phyloP scores from a whole-genome alignment of 2,888 invertebrate species.

The Alentia gelatinosa region DNA sequence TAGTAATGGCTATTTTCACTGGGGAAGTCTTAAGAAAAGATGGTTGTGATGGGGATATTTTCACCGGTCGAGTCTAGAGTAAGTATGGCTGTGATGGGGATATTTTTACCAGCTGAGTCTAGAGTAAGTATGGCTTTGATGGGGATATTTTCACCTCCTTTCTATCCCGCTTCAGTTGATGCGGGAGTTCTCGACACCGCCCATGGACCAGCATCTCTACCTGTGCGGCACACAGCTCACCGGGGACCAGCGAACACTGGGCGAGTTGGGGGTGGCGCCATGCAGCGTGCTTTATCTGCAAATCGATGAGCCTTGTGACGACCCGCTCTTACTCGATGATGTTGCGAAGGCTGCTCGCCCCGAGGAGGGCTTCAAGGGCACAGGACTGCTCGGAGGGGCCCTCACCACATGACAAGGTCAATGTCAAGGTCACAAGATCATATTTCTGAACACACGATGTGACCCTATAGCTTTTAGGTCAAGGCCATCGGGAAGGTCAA shows the following conservation, averaged over 20 bases:
- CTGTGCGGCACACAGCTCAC: slow-evolving; percentile 73
- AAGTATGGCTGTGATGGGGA: too few species aligned
- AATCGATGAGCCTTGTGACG: slow-evolving; percentile 78
- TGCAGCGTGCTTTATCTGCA: slow-evolving; percentile 74
- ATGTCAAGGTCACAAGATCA: neutral
- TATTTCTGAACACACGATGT: too few species aligned
- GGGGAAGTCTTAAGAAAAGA: too few species aligned
- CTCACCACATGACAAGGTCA: neutral
- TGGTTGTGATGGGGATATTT: too few species aligned
- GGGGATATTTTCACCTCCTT: too few species aligned
- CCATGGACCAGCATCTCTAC: slow-evolving; percentile 80
- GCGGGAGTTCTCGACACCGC: slow-evolving; percentile 80
- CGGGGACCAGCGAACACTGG: slow-evolving; percentile 75
- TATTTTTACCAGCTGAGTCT: too few species aligned
- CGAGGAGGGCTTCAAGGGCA: slow-evolving; percentile 80
- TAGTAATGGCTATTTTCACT: too few species aligned
- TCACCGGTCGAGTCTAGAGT: too few species aligned
- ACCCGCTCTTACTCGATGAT: slow-evolving; percentile 76
- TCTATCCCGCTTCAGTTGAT: slow-evolving; percentile 76
- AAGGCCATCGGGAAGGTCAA: too few species aligned
- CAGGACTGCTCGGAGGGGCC: slow-evolving; percentile 66
- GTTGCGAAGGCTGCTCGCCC: slow-evolving; percentile 64
- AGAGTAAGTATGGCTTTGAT: neutral
- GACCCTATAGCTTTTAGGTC: too few species aligned
- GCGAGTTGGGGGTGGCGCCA: slow-evolving; percentile 74